Evolutionary conservation across 2,797 vertebrate genomes (phyloP).

Genomic region (Propithecus deckenii): DNA sequence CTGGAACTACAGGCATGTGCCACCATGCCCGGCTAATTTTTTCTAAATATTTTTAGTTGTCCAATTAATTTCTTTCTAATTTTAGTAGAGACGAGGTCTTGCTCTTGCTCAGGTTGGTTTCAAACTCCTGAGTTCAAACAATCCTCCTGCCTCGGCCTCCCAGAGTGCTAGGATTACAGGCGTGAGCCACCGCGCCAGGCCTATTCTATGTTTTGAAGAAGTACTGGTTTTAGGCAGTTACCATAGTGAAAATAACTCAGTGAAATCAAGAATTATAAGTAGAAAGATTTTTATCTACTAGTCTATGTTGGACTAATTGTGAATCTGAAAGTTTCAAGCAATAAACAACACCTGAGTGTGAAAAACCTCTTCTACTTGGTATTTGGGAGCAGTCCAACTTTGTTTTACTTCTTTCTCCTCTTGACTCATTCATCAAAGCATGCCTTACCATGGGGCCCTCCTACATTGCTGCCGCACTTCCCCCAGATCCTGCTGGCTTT

Average conservation of each 20-base stretch:
- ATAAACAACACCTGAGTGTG: background rate
- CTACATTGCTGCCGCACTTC: background rate
- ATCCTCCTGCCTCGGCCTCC: too few relatives aligned
- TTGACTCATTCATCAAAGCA: background rate
- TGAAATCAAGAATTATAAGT: background rate
- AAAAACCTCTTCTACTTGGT: background rate
- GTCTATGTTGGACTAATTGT: background rate
- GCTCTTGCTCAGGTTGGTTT: too few relatives aligned
- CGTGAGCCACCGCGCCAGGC: too few relatives aligned
- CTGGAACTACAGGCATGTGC: too few relatives aligned
- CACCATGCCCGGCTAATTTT: too few relatives aligned
- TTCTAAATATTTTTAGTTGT: too few relatives aligned
- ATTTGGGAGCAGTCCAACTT: background rate
- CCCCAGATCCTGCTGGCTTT: background rate
- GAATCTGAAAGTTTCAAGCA: background rate
- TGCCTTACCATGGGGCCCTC: background rate
- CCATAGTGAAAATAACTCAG: background rate
- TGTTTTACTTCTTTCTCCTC: background rate
- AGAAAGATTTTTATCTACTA: background rate
- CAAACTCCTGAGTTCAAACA: too few relatives aligned
- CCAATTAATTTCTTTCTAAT: too few relatives aligned
- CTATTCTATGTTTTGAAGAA: background rate
- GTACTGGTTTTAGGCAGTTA: background rate
- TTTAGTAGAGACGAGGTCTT: too few relatives aligned
- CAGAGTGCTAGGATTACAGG: too few relatives aligned